phyloP scores from a whole-genome alignment of 2,888 invertebrate genomes.

The Abrostola triplasia region DNA sequence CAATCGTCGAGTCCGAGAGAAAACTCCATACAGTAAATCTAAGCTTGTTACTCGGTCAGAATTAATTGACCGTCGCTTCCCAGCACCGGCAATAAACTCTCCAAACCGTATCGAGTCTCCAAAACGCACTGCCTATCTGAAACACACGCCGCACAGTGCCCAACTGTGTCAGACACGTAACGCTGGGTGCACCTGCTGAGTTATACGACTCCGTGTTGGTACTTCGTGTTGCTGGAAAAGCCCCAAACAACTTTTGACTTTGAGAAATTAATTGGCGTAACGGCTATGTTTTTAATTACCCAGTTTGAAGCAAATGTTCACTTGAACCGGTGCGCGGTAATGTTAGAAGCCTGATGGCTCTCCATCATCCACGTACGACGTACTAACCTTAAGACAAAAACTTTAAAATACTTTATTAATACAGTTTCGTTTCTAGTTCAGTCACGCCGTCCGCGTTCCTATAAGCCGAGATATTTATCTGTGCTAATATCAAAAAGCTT shows the following conservation, averaged over 20 bases:
- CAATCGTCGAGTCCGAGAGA: slow-evolving; percentile 56
- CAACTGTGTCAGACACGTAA: slow-evolving; percentile 16
- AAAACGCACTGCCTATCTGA: slow-evolving; percentile 54
- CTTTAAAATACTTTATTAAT: not conserved
- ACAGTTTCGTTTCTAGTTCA: not conserved
- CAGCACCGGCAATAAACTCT: slow-evolving; percentile 71
- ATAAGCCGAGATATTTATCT: too few species aligned
- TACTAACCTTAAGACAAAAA: not conserved
- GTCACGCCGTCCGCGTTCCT: too few species aligned
- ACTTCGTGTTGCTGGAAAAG: slow-evolving; percentile 60
- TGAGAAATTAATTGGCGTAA: slow-evolving; percentile 86
- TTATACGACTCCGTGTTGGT: slow-evolving; percentile 41
- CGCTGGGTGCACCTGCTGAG: slow-evolving; percentile 5
- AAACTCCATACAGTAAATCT: slow-evolving; percentile 67
- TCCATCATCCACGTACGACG: slow-evolving; percentile 9
- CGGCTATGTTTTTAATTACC: slow-evolving; percentile 80
- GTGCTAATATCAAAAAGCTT: too few species aligned
- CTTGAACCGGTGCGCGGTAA: slow-evolving; percentile 49
- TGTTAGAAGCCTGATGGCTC: slow-evolving; percentile 32
- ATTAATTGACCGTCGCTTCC: slow-evolving; percentile 75
- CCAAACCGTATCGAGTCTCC: slow-evolving; percentile 75
- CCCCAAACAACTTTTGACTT: slow-evolving; percentile 76
- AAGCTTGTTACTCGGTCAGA: slow-evolving; percentile 70
- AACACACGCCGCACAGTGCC: slow-evolving; percentile 46
- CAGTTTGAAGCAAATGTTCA: slow-evolving; percentile 65